Evolutionary conservation across 1,140 invertebrate genomes (phyloP).

Genomic region (Eumaeus atala): DNA sequence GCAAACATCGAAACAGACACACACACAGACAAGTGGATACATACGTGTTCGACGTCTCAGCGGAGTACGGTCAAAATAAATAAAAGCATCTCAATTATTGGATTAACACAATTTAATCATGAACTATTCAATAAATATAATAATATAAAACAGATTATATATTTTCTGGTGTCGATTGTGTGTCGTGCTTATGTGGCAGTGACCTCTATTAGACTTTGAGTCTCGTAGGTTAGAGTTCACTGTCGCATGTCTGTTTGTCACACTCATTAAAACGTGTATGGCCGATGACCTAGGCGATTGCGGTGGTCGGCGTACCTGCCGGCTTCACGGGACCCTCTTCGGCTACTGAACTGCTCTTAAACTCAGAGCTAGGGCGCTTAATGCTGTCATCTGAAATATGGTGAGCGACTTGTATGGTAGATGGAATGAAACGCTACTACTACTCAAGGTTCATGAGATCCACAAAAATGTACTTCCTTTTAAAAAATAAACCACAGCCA

Average conservation of each 20-base stretch:
- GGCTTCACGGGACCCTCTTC: conserved; percentile 58
- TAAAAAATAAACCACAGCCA: too few species aligned
- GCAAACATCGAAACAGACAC: conserved; percentile 72
- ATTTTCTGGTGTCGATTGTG: conserved; percentile 66
- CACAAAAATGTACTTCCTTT: conserved; percentile 31
- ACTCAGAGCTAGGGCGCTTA: conserved; percentile 72
- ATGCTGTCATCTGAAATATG: conserved; percentile 72
- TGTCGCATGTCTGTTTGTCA: conserved; percentile 59
- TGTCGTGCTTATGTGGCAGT: conserved; percentile 66
- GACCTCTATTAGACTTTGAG: conserved; percentile 47
- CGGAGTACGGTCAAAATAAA: conserved; percentile 73
- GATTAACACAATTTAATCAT: conserved; percentile 74
- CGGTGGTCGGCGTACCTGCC: conserved; percentile 62
- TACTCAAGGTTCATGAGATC: conserved; percentile 49
- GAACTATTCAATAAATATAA: conserved; percentile 69
- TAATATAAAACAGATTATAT: conserved; percentile 73
- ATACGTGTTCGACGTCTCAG: conserved; percentile 72
- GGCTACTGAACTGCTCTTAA: conserved; percentile 64
- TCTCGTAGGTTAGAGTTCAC: conserved; percentile 43
- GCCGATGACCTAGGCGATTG: conserved; percentile 62
- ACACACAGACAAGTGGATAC: conserved; percentile 71
- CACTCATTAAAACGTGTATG: conserved; percentile 61
- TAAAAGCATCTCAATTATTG: conserved; percentile 72
- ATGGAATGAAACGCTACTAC: conserved; percentile 47
- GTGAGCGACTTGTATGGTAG: conserved; percentile 64